Evolutionary conservation across 2,797 vertebrate genomes (phyloP), one percentile per base, ranked within the genome.

Genomic region (Lerista edwardsae): DNA sequence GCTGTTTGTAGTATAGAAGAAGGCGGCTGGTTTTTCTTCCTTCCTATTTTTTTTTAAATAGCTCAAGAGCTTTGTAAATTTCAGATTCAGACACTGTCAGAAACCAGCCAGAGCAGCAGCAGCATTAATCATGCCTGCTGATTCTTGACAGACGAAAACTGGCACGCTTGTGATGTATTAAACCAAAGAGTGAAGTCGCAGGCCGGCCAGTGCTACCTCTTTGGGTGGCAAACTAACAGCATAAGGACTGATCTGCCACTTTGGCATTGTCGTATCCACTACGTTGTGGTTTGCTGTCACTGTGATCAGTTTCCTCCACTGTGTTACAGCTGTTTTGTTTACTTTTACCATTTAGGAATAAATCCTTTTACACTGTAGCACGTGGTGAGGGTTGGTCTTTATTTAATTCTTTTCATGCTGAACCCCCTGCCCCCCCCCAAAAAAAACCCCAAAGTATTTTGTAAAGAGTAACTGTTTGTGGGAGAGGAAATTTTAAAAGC

Each of bases 1-100:
- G 4, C 17, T 0, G 27, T 72, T 83, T 87, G 11, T 76, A 75
- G 44, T 0, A 0, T 29, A 34, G n/a, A 62, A 71, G 19, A 68
- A 21, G 51, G 65, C 41, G 39, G 11, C 1, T 29, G 47, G 6
- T 62, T 34, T 81, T 85, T 74, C 44, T 68, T 73, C 55, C 55
- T 39, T 36, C n/a, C 57, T 4, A 44, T 29, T 47, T 69, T 21
- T 59, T 84, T 76, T 69, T 59, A 44, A 41, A 84, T 59, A 69
- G n/a, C 67, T 62, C 55, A 71, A 55, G 65, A 77, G 39, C 19
- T 17, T 4, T 36, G 55, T 47, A 10, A 71, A 75, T 81, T 82
- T 86, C 41, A 82, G 71, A 69, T 64, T 81, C 62, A 81, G 84
- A 62, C 41, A 36, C 34, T 34, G 72, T 61, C 79, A 86, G 59